Conservation (phyloP, 2,888 invertebrate genomes). For the Melitaea athalia region DNA sequence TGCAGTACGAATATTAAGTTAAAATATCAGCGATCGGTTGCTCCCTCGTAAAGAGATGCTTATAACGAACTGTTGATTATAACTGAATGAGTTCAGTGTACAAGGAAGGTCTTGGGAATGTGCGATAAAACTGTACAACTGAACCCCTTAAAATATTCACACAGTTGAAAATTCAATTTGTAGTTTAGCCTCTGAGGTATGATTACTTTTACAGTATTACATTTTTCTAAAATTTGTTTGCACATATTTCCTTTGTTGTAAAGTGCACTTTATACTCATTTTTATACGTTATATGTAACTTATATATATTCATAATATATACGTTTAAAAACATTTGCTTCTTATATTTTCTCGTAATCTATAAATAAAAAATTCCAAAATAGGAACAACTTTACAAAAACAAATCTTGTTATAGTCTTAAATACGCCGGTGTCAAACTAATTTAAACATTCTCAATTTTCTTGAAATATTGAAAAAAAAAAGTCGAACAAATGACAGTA, state of each 20-base stretch:
- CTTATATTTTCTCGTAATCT: background rate
- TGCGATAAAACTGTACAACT: slow-evolving; percentile 61
- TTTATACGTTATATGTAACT: background rate
- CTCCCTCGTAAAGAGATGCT: background rate
- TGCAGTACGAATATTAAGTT: slow-evolving; percentile 1
- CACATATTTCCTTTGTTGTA: background rate
- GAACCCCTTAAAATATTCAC: slow-evolving; percentile 65
- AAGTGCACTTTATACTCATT: background rate
- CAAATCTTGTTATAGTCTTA: background rate
- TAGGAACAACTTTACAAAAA: background rate
- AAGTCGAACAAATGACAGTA: slow-evolving; percentile 23
- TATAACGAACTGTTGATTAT: background rate
- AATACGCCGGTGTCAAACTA: background rate
- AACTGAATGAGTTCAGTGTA: slow-evolving; percentile 6
- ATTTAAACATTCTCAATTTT: background rate
- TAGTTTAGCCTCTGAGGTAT: slow-evolving; percentile 59
- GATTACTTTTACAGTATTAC: slow-evolving; percentile 48
- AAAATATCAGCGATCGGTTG: background rate
- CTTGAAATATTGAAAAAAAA: slow-evolving; percentile 12
- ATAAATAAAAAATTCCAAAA: too few relatives aligned
- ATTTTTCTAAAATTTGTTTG: slow-evolving; percentile 24
- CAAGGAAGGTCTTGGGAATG: slow-evolving; percentile 35
- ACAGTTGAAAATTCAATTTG: slow-evolving; percentile 69
- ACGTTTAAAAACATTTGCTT: too few relatives aligned
- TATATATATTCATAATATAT: too few relatives aligned